Conservation (phyloP, 1,140 invertebrate species). For the Zophobas atratus region DNA sequence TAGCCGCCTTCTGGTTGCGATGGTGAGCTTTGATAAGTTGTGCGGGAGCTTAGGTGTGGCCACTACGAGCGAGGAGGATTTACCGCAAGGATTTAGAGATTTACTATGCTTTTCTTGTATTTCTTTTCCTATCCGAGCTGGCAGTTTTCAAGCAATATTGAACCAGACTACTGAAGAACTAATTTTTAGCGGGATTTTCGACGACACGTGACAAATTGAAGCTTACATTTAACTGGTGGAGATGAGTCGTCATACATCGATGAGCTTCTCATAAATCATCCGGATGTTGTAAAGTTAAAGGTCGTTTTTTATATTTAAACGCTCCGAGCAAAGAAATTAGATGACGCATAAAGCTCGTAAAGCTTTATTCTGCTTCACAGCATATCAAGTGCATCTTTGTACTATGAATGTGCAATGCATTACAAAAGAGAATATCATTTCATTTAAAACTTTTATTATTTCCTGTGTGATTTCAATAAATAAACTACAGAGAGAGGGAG, state of each 20-base stretch:
- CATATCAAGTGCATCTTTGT: too few species aligned
- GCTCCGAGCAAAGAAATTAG: neutral
- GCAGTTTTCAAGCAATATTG: constrained; percentile 51
- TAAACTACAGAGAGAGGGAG: neutral
- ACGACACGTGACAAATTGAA: constrained; percentile 50
- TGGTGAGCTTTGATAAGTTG: constrained; percentile 54
- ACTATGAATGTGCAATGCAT: neutral
- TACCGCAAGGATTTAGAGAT: constrained; percentile 53
- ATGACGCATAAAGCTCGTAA: neutral
- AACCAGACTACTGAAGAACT: constrained; percentile 47
- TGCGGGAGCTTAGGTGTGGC: constrained; percentile 54
- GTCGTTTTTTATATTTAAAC: neutral
- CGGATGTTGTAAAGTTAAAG: neutral
- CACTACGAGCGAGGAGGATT: constrained; percentile 50
- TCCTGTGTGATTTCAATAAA: neutral
- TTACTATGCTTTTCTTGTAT: constrained; percentile 53
- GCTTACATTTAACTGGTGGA: constrained; percentile 32
- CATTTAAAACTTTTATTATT: too few species aligned
- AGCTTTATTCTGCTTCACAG: too few species aligned
- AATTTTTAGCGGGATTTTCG: constrained; percentile 51
- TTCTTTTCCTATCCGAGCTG: constrained; percentile 51
- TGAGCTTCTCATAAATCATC: constrained; percentile 30
- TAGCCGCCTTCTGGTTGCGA: constrained; percentile 29
- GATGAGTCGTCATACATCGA: constrained; percentile 28
- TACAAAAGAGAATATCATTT: neutral